Evolutionary conservation across 2,113 vertebrate species (phyloP), one percentile per base, ranked within the genome.

Genomic region (Elaphurus davidianus): DNA sequence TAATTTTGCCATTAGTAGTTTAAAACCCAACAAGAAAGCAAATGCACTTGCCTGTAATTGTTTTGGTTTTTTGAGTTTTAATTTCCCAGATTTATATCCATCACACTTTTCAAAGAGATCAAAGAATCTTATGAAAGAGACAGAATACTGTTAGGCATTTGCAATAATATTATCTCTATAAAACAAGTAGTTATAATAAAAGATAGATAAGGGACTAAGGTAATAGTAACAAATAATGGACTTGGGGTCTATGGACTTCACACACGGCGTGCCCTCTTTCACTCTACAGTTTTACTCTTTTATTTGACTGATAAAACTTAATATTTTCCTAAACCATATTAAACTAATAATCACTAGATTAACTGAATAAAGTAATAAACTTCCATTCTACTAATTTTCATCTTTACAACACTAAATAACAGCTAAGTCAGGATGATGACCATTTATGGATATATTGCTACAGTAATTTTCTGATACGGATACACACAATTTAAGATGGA

Each of bases 41-140:
- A 98, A 96, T 50, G 79, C 52, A 98, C 98, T 98, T 99, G 98
- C 99, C 99, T 99, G 99, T 85, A 99, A 98, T 64, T 99, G 99
- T 92, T 99, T 99, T 89, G 99, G 99, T 94, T 99, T 99, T 98
- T 99, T 99, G 85, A 99, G 97, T 98, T 99, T 99, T 97, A 99
- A 98, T 98, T 99, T 99, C 97, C 99, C 99, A 98, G 99, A 99
- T 98, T 99, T 99, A 98, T 99, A 99, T 50, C 99, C 99, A 96
- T 99, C 99, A 96, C 99, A 99, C 98, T 99, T 99, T 99, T 99
- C 99, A 98, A 99, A 99, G 84, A 99, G 99, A 98, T 99, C 99
- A 98, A 99, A 99, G 99, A 99, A 99, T 95, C 99, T 99, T 98
- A 81, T 79, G 97, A 95, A 62, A 40, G 98, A 98, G 82, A 76